Evolutionary conservation across 2,888 invertebrate species (phyloP), one percentile per base, ranked within the genome.

Genomic region (Nebria salina): DNA sequence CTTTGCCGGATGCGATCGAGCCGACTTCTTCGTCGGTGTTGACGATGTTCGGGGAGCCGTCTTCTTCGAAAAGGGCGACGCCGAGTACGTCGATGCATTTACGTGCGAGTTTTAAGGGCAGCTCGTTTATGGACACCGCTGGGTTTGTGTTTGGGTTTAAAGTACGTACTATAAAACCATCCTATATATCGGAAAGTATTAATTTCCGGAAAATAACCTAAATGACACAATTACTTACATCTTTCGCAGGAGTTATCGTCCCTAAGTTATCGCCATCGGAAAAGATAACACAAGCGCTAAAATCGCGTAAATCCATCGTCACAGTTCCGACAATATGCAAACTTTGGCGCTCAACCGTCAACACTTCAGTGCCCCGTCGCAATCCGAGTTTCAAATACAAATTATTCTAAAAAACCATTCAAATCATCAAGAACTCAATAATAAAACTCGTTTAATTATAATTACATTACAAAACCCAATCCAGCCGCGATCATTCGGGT

Each of bases 391-490:
- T 94, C 86, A 95, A 95, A 88, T 96, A 96, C 83, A 98, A 90
- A 86, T 95, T 95, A 83, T 94, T 94, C 96, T 95, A 87, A 83
- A 90, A 91, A 20, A 0, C 20, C 20, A 20, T 83, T 82, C 34
- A 34, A 34, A 34, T 34, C 34, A 34, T 34, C 0, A 34, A 85
- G 87, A 82, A 78, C 82, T 75, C 25, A 81, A 25, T 2, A 20
- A 20, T 34, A 5, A 1, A 5, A 0, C 1, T 34, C 34, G 20
- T 75, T 6, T 54, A 83, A 83, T 70, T 26, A 41, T 76, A 89
- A 91, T 90, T 88, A 96, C 96, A 89, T 94, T 94, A 87, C 96
- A 96, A 90, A 92, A 96, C 26, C 97, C 96, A 83, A 98, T 90
- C 95, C 95, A 97, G 75, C 96, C 96, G 74, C 92, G 92, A 86